Percentiles rank a stretch among this genome's conserved stretches.
Evolutionary conservation across 2,888 invertebrate genomes (phyloP).

Genomic region (Macropis europaea): DNA sequence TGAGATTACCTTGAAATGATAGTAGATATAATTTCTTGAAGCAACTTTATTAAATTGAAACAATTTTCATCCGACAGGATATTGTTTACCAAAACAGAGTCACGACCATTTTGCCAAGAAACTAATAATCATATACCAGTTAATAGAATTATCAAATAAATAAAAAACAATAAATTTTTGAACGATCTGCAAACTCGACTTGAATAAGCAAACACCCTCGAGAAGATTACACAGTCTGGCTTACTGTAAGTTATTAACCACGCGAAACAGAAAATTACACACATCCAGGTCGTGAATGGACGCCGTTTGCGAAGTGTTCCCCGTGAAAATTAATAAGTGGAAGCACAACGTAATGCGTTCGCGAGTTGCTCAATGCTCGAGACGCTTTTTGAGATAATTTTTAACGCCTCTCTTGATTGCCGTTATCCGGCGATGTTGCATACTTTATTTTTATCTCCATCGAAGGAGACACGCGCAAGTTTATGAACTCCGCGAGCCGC

Average conservation of each 20-base stretch:
- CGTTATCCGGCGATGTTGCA: conserved; percentile 39
- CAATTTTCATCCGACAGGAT: too few species aligned
- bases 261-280: background rate
- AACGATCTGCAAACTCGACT: too few species aligned
- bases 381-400: conserved; percentile 45
- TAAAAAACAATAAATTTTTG: too few species aligned
- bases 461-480: conserved; percentile 9
- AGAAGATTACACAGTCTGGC: too few species aligned
- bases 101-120: too few species aligned
- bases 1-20: too few species aligned
- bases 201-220: too few species aligned
- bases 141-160: too few species aligned
- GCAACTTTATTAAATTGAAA: too few species aligned
- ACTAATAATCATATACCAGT: too few species aligned
- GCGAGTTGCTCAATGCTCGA: conserved; percentile 33
- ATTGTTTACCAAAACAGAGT: too few species aligned
- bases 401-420: conserved; percentile 48
- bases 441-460: conserved; percentile 27
- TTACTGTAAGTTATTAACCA: background rate
- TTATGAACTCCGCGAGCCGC: background rate
- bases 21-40: too few species aligned
- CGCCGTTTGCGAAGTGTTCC: background rate
- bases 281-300: background rate
- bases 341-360: background rate
- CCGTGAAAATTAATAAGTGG: conserved; percentile 1